phyloP scores from a whole-genome alignment of 2,888 invertebrate genomes.

The Tenthredo notha region DNA sequence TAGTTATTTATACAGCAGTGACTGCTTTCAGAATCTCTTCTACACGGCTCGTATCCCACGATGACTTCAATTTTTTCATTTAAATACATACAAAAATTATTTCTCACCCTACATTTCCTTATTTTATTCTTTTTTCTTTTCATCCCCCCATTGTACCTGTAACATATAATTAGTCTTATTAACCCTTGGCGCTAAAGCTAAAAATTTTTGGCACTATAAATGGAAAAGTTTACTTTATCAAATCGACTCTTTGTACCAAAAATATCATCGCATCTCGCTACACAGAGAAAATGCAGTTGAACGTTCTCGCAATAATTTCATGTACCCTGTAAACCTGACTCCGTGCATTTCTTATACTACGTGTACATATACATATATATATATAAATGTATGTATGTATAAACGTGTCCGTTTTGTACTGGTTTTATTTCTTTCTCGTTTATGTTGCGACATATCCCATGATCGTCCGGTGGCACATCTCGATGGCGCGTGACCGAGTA shows the following conservation, averaged over 20 bases:
- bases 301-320: constrained; percentile 2
- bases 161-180: background rate
- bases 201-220: background rate
- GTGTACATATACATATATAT: background rate
- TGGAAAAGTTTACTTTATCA: background rate
- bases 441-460: constrained; percentile 40
- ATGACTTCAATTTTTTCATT: background rate
- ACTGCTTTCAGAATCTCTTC: constrained; percentile 21
- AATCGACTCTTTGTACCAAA: background rate
- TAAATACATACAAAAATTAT: background rate
- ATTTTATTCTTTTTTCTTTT: no score
- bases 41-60: background rate
- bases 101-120: background rate
- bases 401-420: constrained; percentile 38
- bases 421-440: constrained; percentile 46
- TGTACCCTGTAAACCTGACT: background rate
- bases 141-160: no score
- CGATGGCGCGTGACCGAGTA: constrained; percentile 39
- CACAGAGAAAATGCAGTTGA: background rate
- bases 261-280: background rate
- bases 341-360: background rate
- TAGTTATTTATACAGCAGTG: constrained; percentile 25
- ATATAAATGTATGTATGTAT: no score
- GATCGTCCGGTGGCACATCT: constrained; percentile 44
- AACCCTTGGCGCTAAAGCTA: background rate